Evolutionary conservation across 2,113 vertebrate genomes (phyloP), one percentile per base, ranked within the genome.

Genomic region (Pyxicephalus adspersus): DNA sequence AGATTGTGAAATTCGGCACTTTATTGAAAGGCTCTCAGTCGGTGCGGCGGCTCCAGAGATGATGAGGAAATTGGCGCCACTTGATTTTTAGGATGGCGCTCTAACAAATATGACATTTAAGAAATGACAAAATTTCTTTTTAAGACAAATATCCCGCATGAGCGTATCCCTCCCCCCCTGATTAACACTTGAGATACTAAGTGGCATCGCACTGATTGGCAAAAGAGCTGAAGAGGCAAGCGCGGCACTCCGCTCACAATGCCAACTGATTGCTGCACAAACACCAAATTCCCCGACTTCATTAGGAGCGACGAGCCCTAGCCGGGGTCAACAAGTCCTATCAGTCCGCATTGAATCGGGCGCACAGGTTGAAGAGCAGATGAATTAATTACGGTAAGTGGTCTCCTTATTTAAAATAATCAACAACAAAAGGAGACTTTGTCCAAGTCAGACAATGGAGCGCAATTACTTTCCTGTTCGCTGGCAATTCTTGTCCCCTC

Each of bases 221-320:
- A 17, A 87, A 85, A 45, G 67, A 50, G 67, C 71, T 0, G 0
- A 64, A 83, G 52, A 65, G 77, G 71, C 52, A 38, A 71, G 65
- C 26, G 64, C 73, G 83, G 15, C 3, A 8, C 0, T 0, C 0
- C 0, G 60, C 0, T 4, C 38, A 78, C 81, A 80, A 67, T 74
- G 34, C 34, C n/a, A 74, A 20, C 75, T 86, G 86, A 86, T 84
- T 81, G 34, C 20, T 71, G 79, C 71, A 63, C 45, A 77, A 66
- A 76, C 60, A 83, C 50, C 57, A 52, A 4, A 0, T 66, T 60
- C 26, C 75, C 25, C 81, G 81, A 83, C 77, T 75, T 82, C 71
- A 23, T 85, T 80, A 84, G 60, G 34, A 38, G 64, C 68, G 60
- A 26, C n/a, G 58, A 78, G 66, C 55, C 11, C 74, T 52, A 60